Percentiles rank a stretch among this genome's conserved stretches.
These are phyloP conservation scores for Diploptera punctata DNA, from an alignment of 2,888 invertebrate species.

Conservation along the genomic window DNA sequence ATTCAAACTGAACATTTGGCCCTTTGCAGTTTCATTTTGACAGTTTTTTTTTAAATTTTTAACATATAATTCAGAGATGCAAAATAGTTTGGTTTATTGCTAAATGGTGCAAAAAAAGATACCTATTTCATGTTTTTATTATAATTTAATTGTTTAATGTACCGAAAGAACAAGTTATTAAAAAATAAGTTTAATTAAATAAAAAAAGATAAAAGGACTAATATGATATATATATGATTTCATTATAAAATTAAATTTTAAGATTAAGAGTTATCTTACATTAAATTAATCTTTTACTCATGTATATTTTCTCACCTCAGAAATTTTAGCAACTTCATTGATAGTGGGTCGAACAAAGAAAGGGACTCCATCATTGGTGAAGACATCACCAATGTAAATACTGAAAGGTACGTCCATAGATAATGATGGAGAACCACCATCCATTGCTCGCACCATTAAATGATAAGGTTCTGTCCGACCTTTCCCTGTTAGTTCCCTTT, in stretches of 20 bases:
- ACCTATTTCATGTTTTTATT: no score
- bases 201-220: background rate
- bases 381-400: constrained; percentile 78
- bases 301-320: constrained; percentile 74
- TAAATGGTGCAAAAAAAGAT: no score
- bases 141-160: no score
- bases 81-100: no score
- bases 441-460: constrained; percentile 70
- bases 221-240: background rate
- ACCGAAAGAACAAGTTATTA: no score
- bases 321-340: constrained; percentile 72
- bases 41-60: no score
- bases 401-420: constrained; percentile 67
- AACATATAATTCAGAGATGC: no score
- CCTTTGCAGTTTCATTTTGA: no score
- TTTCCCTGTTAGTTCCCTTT: constrained; percentile 71
- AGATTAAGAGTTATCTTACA: no score
- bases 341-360: constrained; percentile 72
- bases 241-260: constrained; percentile 48
- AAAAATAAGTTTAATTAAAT: no score
- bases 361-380: constrained; percentile 81
- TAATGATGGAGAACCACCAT: constrained; percentile 65
- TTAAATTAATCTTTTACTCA: no score
- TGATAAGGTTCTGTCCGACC: constrained; percentile 77
- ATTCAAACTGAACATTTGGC: no score